Evolutionary conservation across 2,797 vertebrate genomes (phyloP), one percentile per base, ranked within the genome.

Genomic region (Darevskia nairensis): DNA sequence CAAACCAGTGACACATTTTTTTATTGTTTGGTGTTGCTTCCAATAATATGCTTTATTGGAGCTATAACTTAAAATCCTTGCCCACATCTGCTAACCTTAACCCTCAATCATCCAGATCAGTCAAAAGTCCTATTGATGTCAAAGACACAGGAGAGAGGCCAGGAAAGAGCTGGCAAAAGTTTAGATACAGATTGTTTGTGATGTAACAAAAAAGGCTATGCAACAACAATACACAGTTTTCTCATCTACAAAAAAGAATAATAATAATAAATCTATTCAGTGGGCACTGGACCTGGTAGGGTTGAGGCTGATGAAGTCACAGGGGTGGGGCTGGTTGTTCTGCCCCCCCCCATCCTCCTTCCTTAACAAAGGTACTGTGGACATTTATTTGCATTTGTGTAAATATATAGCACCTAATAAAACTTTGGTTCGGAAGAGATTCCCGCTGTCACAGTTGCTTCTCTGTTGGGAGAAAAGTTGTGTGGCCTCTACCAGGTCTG

Each of bases 51-150:
- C 29, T 86, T 84, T 84, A 71, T 66, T 88, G 17, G 1, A 85
- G 13, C 77, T 41, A 72, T 85, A 90, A 80, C 59, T 32, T 85
- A 68, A 85, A 87, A 64, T n/a, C 27, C 55, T 84, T 39, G 13
- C 23, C 72, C 59, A 82, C 41, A 86, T 78, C 66, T 79, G 15
- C 74, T 68, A 88, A 55, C 59, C 72, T 82, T 75, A 76, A 9
- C 25, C 23, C 15, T 76, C 8, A 44, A 55, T 61, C 11, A 41
- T 8, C 0, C 0, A 86, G 84, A 55, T 74, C 29, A 77, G 29
- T 85, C n/a, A 82, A 89, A 87, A 90, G 32, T 1, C 46, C 84
- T 74, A 76, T 10, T 72, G 35, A 86, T n/a, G 17, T 89, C 71
- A 80, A 50, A 59, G 66, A 44, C 19, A 72, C 23, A 84, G 80